Conservation (phyloP, 2,797 vertebrate species). For the Rhynchotus rufescens region DNA sequence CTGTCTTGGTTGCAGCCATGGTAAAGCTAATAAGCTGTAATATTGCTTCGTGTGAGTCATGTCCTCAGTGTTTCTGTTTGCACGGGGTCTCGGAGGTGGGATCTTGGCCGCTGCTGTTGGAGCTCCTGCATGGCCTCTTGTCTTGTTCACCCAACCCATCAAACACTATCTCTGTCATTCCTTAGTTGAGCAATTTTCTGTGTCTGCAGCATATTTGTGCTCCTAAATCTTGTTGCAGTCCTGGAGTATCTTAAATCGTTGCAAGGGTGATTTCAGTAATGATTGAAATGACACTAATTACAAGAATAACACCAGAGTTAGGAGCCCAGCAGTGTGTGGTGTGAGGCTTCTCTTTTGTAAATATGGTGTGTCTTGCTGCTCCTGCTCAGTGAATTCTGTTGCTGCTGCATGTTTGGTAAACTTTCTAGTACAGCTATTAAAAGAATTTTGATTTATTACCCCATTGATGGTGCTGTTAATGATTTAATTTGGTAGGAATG, state of each 20-base stretch:
- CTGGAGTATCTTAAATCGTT: not conserved
- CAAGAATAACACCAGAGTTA: not conserved
- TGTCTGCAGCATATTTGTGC: not conserved
- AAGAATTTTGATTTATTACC: constrained; percentile 31
- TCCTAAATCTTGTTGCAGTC: fast-evolving
- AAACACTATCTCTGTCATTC: fast-evolving
- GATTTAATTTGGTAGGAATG: constrained; percentile 14
- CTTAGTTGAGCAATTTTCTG: not conserved
- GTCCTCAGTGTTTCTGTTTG: not conserved
- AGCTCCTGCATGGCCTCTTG: fast-evolving
- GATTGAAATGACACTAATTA: not conserved
- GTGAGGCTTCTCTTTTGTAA: not conserved
- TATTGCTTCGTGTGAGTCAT: not conserved
- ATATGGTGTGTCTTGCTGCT: not conserved
- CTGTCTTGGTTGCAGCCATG: not conserved
- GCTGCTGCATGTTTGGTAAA: constrained; percentile 23
- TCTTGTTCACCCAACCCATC: not conserved
- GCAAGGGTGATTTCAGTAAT: not conserved
- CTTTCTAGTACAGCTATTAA: constrained; percentile 4
- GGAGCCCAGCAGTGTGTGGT: not conserved
- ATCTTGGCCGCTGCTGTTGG: not conserved
- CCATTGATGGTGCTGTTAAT: constrained; percentile 22
- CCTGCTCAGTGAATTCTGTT: not conserved
- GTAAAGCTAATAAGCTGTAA: not conserved
- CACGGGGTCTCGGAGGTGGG: not conserved